These are phyloP conservation scores for Lepus europaeus DNA, from an alignment of 2,113 vertebrate species.

Conservation along the genomic window DNA sequence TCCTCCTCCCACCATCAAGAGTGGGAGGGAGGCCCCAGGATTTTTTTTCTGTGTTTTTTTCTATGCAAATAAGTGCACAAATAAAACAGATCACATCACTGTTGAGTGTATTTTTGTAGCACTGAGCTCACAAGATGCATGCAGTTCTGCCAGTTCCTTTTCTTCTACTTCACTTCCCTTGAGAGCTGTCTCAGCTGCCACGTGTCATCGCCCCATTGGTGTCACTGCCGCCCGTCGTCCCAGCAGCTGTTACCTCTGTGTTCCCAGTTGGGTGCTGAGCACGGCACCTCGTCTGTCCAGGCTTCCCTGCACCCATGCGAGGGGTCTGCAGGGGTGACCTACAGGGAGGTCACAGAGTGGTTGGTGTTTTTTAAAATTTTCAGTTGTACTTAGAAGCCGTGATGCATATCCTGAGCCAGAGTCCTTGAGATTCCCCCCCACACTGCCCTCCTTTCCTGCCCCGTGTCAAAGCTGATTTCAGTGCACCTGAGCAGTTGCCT, in stretches of 20 bases:
- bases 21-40: not conserved
- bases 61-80: no score
- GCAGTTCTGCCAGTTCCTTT: not conserved
- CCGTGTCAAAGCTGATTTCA: no score
- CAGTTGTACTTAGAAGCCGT: not conserved
- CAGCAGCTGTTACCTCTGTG: no score
- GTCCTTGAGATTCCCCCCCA: no score
- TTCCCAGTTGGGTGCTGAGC: no score
- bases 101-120: not conserved
- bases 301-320: no score
- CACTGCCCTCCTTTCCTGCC: no score
- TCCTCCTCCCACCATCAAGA: rapidly evolving
- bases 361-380: not conserved
- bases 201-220: rapidly evolving
- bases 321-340: not conserved
- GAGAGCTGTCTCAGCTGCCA: not conserved
- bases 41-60: not conserved
- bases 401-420: not conserved
- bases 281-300: rapidly evolving
- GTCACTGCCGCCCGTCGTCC: rapidly evolving
- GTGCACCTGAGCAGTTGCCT: no score
- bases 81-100: not conserved
- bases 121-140: not conserved
- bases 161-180: not conserved
- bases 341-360: not conserved